A percentile compares a stretch with the other conserved stretches of the same genome.
These are phyloP conservation scores for Orchesella flavescens DNA, from an alignment of 2,888 invertebrate species.

Conservation along the genomic window DNA sequence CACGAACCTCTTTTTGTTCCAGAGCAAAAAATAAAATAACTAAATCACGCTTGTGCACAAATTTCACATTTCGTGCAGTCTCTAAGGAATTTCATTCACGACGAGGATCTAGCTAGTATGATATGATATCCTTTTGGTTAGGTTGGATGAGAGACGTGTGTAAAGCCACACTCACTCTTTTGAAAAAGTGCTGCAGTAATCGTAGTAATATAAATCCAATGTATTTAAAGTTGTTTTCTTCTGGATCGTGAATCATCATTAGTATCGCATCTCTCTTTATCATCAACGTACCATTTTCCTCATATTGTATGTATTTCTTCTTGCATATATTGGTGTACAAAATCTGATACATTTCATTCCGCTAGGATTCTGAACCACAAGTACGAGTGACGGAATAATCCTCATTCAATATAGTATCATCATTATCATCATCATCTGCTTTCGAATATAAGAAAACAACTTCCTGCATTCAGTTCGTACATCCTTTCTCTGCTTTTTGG, in stretches of 20 bases:
- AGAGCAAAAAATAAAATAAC: not conserved
- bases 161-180: not conserved
- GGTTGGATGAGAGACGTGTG: not conserved
- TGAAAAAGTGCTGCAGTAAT: not conserved
- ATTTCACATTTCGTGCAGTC: not conserved
- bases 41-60: not conserved
- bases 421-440: not conserved
- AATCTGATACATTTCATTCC: too few species aligned
- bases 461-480: constrained; percentile 1
- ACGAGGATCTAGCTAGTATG: too few species aligned
- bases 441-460: not conserved
- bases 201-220: constrained; percentile 3
- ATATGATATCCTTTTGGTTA: not conserved
- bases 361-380: not conserved
- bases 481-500: constrained; percentile 4
- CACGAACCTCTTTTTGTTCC: not conserved
- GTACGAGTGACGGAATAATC: not conserved
- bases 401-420: constrained; percentile 3
- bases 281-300: not conserved
- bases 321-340: too few species aligned
- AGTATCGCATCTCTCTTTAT: not conserved
- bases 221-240: constrained; percentile 15
- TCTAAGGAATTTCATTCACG: not conserved
- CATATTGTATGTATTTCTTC: too few species aligned
- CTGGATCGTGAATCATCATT: constrained; percentile 45